A percentile compares a stretch with the other conserved stretches of the same genome.
Conservation (phyloP, 2,113 vertebrate species). For the Tetrax tetrax region DNA sequence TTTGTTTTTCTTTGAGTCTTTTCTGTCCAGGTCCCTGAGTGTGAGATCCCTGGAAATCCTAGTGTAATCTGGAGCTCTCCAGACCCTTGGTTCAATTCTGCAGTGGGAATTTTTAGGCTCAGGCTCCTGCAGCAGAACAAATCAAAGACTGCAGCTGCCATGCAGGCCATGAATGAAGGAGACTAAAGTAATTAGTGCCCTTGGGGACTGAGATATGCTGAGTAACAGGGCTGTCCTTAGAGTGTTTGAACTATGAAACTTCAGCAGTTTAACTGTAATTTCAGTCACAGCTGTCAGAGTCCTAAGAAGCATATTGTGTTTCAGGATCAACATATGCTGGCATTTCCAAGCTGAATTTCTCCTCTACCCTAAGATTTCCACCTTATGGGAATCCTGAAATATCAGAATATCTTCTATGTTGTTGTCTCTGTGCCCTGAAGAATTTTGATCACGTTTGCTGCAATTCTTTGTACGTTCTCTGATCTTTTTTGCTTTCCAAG, state of each 20-base stretch:
- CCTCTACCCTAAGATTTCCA: neutral
- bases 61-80: neutral
- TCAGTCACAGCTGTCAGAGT: conserved; percentile 8
- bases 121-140: neutral
- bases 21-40: neutral
- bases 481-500: neutral
- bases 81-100: neutral
- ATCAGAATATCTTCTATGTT: neutral
- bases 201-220: neutral
- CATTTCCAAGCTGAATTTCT: conserved; percentile 25
- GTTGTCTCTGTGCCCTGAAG: neutral
- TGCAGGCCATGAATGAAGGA: neutral
- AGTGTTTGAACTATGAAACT: neutral
- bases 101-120: neutral
- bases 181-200: neutral
- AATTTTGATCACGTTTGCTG: neutral
- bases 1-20: neutral
- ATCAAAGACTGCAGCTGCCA: neutral
- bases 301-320: conserved; percentile 24
- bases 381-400: conserved; percentile 1
- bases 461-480: neutral
- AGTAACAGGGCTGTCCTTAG: neutral
- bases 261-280: neutral
- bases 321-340: conserved; percentile 32
- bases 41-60: neutral